Percentiles rank a stretch among this genome's conserved stretches.
phyloP scores from a whole-genome alignment of 92 coral and sea anemone genomes.

The Micromussa lordhowensis region DNA sequence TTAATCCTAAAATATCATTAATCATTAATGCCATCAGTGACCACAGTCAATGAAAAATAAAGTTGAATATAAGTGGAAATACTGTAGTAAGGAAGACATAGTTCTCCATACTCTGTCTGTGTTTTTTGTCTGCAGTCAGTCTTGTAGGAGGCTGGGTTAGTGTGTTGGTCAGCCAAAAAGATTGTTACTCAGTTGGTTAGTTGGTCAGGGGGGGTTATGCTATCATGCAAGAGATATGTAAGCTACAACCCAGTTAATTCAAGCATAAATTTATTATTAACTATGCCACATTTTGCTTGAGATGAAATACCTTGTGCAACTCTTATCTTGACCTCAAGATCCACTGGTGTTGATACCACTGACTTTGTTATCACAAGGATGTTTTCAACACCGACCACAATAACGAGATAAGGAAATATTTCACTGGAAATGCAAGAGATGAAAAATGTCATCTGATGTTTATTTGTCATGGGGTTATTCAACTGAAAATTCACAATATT shows the following conservation, averaged over 20 bases:
- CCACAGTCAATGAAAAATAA: too few species aligned
- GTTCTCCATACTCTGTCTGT: not conserved
- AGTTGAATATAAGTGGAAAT: too few species aligned
- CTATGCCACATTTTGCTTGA: not conserved
- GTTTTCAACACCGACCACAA: conserved; percentile 96
- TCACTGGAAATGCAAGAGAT: conserved; percentile 67
- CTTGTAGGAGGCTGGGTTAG: not conserved
- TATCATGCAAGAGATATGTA: not conserved
- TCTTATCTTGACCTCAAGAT: conserved; percentile 88
- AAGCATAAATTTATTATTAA: not conserved
- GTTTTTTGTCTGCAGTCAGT: not conserved
- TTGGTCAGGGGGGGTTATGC: not conserved
- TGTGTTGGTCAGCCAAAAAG: not conserved
- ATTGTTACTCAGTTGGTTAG: not conserved
- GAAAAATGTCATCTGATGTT: not conserved
- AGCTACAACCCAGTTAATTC: not conserved
- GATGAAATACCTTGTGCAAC: conserved; percentile 89
- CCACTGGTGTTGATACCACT: conserved; percentile 94
- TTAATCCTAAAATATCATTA: conserved; percentile 67
- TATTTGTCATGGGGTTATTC: not conserved
- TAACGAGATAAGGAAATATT: conserved; percentile 94
- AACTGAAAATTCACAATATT: not conserved
- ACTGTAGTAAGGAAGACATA: too few species aligned
- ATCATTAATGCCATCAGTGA: too few species aligned
- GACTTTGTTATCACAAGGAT: conserved; percentile 95